These are phyloP conservation scores for Pseudochaenichthys georgianus DNA, from an alignment of 2,797 vertebrate species.

Conservation along the genomic window DNA sequence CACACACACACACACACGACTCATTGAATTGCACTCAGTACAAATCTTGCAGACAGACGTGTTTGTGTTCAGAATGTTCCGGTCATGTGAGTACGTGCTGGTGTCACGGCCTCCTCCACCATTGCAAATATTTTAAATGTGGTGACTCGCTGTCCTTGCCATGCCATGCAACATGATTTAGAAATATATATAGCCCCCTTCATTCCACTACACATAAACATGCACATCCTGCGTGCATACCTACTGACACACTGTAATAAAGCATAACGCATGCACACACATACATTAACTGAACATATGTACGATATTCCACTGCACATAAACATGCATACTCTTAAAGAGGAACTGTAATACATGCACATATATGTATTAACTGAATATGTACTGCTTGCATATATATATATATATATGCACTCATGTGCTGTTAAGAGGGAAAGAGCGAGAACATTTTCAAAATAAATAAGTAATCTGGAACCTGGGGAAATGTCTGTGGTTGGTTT, in stretches of 20 bases:
- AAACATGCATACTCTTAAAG: no score
- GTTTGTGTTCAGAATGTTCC: constrained; percentile 15
- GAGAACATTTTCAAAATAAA: no score
- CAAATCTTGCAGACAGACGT: constrained; percentile 50
- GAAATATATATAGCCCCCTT: constrained; percentile 37
- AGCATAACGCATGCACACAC: neutral
- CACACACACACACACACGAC: neutral
- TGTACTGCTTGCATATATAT: no score
- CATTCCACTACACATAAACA: constrained; percentile 18
- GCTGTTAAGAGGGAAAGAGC: no score
- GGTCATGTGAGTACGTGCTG: constrained; percentile 30
- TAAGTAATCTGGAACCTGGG: neutral
- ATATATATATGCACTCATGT: neutral
- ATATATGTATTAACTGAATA: no score
- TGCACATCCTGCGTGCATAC: neutral
- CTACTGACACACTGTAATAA: constrained; percentile 9
- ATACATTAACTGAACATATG: neutral
- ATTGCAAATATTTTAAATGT: constrained; percentile 37
- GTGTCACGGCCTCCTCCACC: constrained; percentile 32
- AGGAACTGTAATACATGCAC: no score
- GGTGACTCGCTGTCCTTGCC: constrained; percentile 45
- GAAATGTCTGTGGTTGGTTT: constrained; percentile 43
- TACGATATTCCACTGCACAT: neutral
- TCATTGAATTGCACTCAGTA: constrained; percentile 36
- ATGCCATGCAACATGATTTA: constrained; percentile 43